Evolutionary conservation across 2,888 invertebrate genomes (phyloP).

Genomic region (Leptogaster cylindrica): DNA sequence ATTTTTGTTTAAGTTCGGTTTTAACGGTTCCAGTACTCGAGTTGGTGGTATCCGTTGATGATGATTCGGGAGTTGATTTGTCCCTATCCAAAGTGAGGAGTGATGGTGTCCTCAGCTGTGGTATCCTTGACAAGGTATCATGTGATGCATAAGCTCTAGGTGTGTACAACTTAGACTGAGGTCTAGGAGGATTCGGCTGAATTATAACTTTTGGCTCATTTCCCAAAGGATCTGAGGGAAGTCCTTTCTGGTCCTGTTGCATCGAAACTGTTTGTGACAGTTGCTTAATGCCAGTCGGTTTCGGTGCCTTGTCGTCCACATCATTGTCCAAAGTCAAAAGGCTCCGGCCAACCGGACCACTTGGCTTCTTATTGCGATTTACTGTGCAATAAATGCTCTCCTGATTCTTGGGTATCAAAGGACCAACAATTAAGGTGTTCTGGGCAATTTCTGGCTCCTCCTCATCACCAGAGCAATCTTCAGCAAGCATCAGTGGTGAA

Average conservation of each 20-base stretch:
- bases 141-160: slow-evolving; percentile 42
- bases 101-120: slow-evolving; percentile 29
- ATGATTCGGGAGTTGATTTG: slow-evolving; percentile 49
- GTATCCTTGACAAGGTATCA: slow-evolving; percentile 39
- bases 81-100: slow-evolving; percentile 47
- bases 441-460: slow-evolving; percentile 64
- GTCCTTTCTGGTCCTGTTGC: neutral
- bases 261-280: slow-evolving; percentile 37
- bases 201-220: slow-evolving; percentile 44
- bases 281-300: slow-evolving; percentile 46
- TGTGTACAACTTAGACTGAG: slow-evolving; percentile 40
- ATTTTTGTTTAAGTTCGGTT: slow-evolving; percentile 57
- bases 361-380: slow-evolving; percentile 41
- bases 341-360: neutral
- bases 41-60: slow-evolving; percentile 50
- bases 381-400: slow-evolving; percentile 50
- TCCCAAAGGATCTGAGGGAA: neutral
- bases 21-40: slow-evolving; percentile 60
- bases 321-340: slow-evolving; percentile 23
- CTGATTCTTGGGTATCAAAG: slow-evolving; percentile 62
- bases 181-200: slow-evolving; percentile 40
- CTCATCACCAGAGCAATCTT: slow-evolving; percentile 62
- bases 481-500: slow-evolving; percentile 63
- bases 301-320: slow-evolving; percentile 37
- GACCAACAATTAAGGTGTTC: slow-evolving; percentile 66